Percentiles rank a stretch among this genome's conserved stretches.
Conservation (phyloP, 2,888 invertebrate genomes). For the Exocentrus adspersus region DNA sequence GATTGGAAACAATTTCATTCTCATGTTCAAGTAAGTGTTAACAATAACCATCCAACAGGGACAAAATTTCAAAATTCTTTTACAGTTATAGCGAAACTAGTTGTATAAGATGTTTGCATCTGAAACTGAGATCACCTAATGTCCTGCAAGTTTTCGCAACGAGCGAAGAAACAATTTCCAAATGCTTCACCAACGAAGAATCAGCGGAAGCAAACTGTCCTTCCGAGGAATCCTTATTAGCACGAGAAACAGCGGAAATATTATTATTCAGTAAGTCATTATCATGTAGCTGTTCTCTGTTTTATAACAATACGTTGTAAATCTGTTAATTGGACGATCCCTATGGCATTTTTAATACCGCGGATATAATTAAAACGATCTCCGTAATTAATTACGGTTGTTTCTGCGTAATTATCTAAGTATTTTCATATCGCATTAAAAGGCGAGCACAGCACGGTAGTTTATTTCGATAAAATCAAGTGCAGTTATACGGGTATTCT, state of each 20-base stretch:
- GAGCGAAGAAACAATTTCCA: constrained; percentile 66
- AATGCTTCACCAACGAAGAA: constrained; percentile 71
- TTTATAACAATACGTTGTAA: constrained; percentile 20
- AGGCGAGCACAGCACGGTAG: too few species aligned
- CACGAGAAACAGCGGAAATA: constrained; percentile 61
- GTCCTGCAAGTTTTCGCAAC: constrained; percentile 71
- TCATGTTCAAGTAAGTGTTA: constrained; percentile 68
- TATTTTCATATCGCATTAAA: neutral
- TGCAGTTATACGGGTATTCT: too few species aligned
- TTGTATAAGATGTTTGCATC: constrained; percentile 71
- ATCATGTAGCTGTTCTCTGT: constrained; percentile 8
- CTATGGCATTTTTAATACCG: constrained; percentile 13
- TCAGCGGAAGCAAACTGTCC: constrained; percentile 70
- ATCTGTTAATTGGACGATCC: constrained; percentile 17
- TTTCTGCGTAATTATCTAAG: neutral
- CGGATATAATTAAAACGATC: constrained; percentile 5
- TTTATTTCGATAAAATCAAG: too few species aligned
- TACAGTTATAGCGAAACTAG: constrained; percentile 67
- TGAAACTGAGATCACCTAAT: constrained; percentile 69
- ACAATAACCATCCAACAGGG: too few species aligned
- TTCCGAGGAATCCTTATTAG: constrained; percentile 57
- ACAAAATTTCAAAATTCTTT: too few species aligned
- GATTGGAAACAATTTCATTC: constrained; percentile 70
- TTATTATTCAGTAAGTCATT: constrained; percentile 70
- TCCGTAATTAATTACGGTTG: neutral